Base-by-base conservation (phyloP, 2,888 invertebrate species). In the Drosophila nigritarsus region DNA sequence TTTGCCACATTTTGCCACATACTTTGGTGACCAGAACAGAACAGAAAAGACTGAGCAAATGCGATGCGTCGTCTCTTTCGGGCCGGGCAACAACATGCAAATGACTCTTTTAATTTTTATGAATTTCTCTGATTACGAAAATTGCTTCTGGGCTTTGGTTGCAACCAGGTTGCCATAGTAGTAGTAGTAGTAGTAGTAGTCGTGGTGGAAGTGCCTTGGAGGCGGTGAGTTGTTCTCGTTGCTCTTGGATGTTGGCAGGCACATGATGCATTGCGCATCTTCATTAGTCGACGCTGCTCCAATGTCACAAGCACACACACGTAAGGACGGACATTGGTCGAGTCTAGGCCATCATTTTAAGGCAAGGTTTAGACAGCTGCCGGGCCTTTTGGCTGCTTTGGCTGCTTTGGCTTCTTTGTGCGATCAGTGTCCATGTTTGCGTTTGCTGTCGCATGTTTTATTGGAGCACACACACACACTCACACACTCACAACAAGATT, bases 21-120 rank as follows among this genome's bases (percentile, higher is more conserved):
- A 53, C 60, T 71, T 63, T 63, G 54, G 63, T 53, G 63, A 63
- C 70, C 63, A 69, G 54, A 53, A 1, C 51, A 20, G 32, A 15
- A 15, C 32, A 34, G 53, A 24, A 18, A 20, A 34, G 51, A 15
- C 51, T 20, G 30, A 8, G 27, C 51, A 51, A 29, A 30, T n/a
- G 34, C 54, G 54, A 27, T 55, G 36, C 29, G 27, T 27, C 11
- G 27, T 50, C 50, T 27, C 50, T 50, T 29, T 50, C 50, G 9
- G 1, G 50, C 62, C 60, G 63, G 53, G 78, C 80, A 78, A 86
- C 86, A 81, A 87, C 90, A 89, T 87, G 87, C 87, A 88, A 88
- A 89, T 88, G 87, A 87, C 87, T 87, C 87, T 87, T 88, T 88
- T 89, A 89, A 88, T 88, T 88, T 89, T 88, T 88, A 88, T 88